phyloP scores from a whole-genome alignment of 92 coral and sea anemone species.

The Virgularia gustaviana region DNA sequence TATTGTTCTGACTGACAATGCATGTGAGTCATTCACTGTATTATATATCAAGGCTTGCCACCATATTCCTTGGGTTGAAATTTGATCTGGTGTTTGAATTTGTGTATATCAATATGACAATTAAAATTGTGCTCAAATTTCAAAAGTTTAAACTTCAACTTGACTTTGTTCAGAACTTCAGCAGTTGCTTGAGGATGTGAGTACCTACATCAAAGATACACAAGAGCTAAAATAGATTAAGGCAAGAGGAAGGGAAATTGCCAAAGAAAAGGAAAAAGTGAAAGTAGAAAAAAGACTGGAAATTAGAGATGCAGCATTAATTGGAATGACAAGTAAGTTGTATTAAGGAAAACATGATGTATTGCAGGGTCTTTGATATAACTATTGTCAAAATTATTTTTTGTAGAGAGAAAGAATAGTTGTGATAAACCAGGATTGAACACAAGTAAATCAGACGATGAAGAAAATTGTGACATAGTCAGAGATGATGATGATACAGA shows the following conservation, averaged over 20 bases:
- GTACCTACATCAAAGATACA: conserved; percentile 51
- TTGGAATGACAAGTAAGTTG: conserved; percentile 55
- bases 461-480: not conserved
- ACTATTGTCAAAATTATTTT: not conserved
- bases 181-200: conserved; percentile 55
- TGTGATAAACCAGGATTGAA: conserved; percentile 1
- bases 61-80: not conserved
- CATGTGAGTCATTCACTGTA: not conserved
- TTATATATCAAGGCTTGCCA: not conserved
- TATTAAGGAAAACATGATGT: conserved; percentile 2
- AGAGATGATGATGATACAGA: conserved; percentile 2
- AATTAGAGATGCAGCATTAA: conserved; percentile 53
- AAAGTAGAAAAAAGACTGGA: conserved; percentile 51
- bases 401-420: conserved; percentile 12
- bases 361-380: conserved; percentile 1
- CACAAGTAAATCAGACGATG: not conserved
- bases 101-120: too few species aligned
- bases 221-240: conserved; percentile 37
- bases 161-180: conserved; percentile 35
- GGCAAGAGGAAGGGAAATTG: conserved; percentile 27
- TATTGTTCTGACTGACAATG: not conserved
- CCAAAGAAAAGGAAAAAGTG: conserved; percentile 46
- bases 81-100: not conserved
- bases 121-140: not conserved
- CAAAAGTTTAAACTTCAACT: not conserved